A percentile compares a stretch with the other conserved stretches of the same genome.
Evolutionary conservation across 2,113 vertebrate genomes (phyloP).

Genomic region (Callorhinus ursinus): DNA sequence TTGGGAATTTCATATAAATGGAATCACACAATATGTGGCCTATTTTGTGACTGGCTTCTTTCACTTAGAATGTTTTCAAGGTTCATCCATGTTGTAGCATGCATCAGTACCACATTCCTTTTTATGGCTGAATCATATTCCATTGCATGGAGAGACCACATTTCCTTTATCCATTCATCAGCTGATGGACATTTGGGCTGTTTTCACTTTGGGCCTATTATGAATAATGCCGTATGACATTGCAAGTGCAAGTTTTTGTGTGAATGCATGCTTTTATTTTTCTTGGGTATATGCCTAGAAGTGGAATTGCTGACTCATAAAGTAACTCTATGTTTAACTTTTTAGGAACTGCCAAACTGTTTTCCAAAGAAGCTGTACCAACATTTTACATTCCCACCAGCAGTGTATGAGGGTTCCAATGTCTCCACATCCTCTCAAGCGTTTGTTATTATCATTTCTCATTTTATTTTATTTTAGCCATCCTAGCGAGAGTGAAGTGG

Average conservation of each 20-base stretch:
- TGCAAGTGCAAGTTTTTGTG: background rate
- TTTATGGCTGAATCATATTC: background rate
- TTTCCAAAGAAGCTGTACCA: background rate
- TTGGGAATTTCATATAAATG: background rate
- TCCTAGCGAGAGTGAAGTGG: background rate
- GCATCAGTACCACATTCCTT: background rate
- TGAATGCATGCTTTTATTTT: background rate
- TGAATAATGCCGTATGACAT: background rate
- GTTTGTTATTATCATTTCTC: background rate
- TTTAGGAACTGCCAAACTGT: background rate
- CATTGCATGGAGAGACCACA: background rate
- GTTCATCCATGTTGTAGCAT: background rate
- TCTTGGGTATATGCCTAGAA: background rate
- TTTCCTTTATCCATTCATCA: background rate
- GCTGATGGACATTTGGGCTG: background rate
- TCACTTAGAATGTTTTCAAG: background rate
- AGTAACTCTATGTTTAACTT: slow-evolving; percentile 6
- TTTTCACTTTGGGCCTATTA: background rate
- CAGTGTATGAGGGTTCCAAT: background rate
- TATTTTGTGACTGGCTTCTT: slow-evolving; percentile 3
- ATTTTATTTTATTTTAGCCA: background rate
- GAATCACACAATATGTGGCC: background rate
- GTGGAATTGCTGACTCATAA: background rate
- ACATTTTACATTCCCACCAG: background rate
- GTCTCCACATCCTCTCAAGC: background rate